Percentiles rank a stretch among this genome's conserved stretches.
Conservation (phyloP, 2,797 vertebrate species). For the Brotula barbata region DNA sequence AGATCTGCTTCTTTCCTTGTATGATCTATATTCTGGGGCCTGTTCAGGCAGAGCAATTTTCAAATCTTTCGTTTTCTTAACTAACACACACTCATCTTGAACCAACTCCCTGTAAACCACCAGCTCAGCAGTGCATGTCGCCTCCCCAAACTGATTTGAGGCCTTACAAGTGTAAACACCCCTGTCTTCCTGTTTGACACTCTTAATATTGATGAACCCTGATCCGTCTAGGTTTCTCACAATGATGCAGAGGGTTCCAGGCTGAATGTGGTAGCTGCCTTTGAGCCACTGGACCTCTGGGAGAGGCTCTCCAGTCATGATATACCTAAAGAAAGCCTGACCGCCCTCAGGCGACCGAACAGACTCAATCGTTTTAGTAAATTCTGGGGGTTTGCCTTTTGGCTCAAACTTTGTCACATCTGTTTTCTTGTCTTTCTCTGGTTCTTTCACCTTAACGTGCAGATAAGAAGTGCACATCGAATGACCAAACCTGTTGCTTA, state of each 20-base stretch:
- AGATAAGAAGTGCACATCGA: constrained; percentile 81
- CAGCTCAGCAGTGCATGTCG: constrained; percentile 81
- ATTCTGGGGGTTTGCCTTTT: constrained; percentile 76
- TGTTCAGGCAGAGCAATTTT: constrained; percentile 74
- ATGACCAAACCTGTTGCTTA: constrained; percentile 83
- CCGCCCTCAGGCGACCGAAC: constrained; percentile 69
- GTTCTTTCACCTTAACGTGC: constrained; percentile 72
- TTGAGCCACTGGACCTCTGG: constrained; percentile 84
- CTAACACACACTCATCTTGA: constrained; percentile 48
- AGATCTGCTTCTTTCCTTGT: constrained; percentile 55
- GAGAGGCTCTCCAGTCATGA: constrained; percentile 78
- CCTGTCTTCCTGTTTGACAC: constrained; percentile 75
- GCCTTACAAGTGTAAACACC: constrained; percentile 85
- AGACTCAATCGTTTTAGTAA: constrained; percentile 73
- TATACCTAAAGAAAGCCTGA: constrained; percentile 81
- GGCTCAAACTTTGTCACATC: constrained; percentile 1
- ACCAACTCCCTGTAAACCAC: constrained; percentile 69
- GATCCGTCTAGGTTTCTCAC: constrained; percentile 80
- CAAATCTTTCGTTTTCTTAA: constrained; percentile 66
- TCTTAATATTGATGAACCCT: constrained; percentile 80
- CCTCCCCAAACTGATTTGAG: constrained; percentile 79
- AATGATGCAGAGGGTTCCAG: constrained; percentile 65
- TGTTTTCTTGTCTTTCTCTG: constrained; percentile 28
- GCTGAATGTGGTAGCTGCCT: constrained; percentile 74
- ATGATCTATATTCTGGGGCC: constrained; percentile 70